Base-by-base conservation (phyloP, 2,113 vertebrate species). In the Petroica traversi region DNA sequence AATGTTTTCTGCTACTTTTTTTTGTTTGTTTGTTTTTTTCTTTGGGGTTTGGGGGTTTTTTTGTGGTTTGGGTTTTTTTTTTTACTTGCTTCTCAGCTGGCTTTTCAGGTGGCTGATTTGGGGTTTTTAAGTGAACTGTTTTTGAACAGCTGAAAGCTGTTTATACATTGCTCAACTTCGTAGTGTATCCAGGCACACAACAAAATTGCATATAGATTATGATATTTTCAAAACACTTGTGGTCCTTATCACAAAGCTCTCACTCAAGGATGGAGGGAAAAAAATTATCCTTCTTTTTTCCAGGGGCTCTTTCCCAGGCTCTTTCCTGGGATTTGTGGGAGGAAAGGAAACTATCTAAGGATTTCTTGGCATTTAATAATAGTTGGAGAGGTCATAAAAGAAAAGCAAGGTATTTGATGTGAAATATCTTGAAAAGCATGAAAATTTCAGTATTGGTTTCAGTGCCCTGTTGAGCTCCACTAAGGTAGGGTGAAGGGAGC, bases 361-460 rank as follows among this genome's bases (percentile, higher is more conserved):
- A 49, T 89, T 92, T 74, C 29, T 62, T 74, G 40, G 40, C 0
- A 6, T 26, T 84, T 74, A 28, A 8, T 74, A 28, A 8, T 41
- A 58, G 36, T 19, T 78, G 45, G 51, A 82, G 55, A 58, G 18
- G 31, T 88, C 59, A 49, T 84, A 55, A 68, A 80, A 91, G 41
- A 31, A 55, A 38, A 59, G 4, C 25, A 17, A 58, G 29, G 8
- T 43, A 36, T 80, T 95, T 89, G 34, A 91, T 89, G 26, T 63
- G 77, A 94, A 86, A 69, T 88, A 26, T 48, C 34, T 82, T 97
- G 93, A 96, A 79, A 85, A 88, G 71, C 46, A 25, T 89, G 89
- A 67, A 64, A 64, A 81, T 61, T 43, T 91, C 36, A 66, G 34
- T 66, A 46, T 85, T 93, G 63, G 45, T 94, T 97, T 95, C 78